Evolutionary conservation across 1,140 invertebrate genomes (phyloP).

Genomic region (Aricia agestis): DNA sequence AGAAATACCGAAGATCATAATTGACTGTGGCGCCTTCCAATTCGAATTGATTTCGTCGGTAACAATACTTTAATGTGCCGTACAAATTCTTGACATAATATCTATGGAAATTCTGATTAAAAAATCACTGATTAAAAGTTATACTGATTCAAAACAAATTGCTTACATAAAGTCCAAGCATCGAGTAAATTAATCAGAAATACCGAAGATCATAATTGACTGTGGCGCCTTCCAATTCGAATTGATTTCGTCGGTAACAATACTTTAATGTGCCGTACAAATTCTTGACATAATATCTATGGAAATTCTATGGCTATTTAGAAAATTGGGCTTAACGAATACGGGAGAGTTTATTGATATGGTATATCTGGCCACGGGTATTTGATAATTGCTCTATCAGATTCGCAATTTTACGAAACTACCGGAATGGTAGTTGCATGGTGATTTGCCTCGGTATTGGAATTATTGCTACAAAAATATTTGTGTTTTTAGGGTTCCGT

Average conservation of each 20-base stretch:
- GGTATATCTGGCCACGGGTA: constrained; percentile 17
- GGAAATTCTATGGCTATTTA: constrained; percentile 26
- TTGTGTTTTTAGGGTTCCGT: too few relatives aligned
- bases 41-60: constrained; percentile 35
- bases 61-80: constrained; percentile 32
- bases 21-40: constrained; percentile 35
- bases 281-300: constrained; percentile 34
- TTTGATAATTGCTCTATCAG: constrained; percentile 7
- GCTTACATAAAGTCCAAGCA: too few relatives aligned
- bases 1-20: constrained; percentile 18
- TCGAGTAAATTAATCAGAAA: not conserved
- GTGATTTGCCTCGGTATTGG: not conserved
- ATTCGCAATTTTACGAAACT: not conserved
- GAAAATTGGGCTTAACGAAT: constrained; percentile 31
- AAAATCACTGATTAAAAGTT: not conserved
- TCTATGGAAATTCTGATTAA: not conserved
- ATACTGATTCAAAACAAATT: not conserved
- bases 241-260: constrained; percentile 36
- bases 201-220: constrained; percentile 19
- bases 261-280: constrained; percentile 35
- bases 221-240: constrained; percentile 36
- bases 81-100: constrained; percentile 30
- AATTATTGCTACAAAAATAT: too few relatives aligned
- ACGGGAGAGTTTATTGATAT: constrained; percentile 31
- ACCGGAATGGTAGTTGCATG: not conserved